These are phyloP conservation scores for Gymnosoma rotundatum DNA, from an alignment of 2,888 invertebrate species.

Conservation along the genomic window DNA sequence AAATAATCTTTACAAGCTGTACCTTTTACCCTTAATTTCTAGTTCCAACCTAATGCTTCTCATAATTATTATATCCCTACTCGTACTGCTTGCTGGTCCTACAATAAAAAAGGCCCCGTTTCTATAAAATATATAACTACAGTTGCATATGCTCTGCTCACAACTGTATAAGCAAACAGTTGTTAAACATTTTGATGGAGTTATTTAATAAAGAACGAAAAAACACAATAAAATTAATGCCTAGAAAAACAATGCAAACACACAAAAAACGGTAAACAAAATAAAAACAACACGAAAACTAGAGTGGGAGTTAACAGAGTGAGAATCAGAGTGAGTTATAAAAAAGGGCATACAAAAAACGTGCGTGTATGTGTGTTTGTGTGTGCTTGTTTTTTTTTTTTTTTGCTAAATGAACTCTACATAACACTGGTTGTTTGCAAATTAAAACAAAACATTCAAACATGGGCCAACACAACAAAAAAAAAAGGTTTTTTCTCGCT, in stretches of 20 bases:
- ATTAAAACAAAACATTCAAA: conserved; percentile 50
- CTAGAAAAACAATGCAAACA: conserved; percentile 59
- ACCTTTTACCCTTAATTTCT: no score
- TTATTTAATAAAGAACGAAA: conserved; percentile 56
- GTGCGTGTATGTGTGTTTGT: not conserved
- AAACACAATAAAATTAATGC: conserved; percentile 57
- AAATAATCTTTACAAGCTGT: no score
- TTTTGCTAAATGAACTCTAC: conserved; percentile 63
- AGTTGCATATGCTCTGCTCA: not conserved
- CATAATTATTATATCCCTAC: no score
- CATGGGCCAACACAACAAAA: conserved; percentile 8
- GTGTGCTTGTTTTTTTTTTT: conserved; percentile 6
- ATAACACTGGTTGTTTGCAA: conserved; percentile 65
- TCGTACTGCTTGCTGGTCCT: no score
- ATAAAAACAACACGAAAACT: conserved; percentile 33
- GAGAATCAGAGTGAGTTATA: not conserved
- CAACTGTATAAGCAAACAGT: conserved; percentile 28
- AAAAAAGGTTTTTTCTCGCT: conserved; percentile 57
- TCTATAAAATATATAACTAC: not conserved
- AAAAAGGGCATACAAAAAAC: not conserved
- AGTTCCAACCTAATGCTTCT: no score
- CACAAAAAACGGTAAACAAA: conserved; percentile 13
- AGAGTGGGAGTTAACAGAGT: not conserved
- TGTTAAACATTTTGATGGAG: conserved; percentile 63
- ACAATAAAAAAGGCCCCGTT: no score